A percentile compares a stretch with the other conserved stretches of the same genome.
Evolutionary conservation across 2,888 invertebrate species (phyloP).

Genomic region (Rhagonycha lutea): DNA sequence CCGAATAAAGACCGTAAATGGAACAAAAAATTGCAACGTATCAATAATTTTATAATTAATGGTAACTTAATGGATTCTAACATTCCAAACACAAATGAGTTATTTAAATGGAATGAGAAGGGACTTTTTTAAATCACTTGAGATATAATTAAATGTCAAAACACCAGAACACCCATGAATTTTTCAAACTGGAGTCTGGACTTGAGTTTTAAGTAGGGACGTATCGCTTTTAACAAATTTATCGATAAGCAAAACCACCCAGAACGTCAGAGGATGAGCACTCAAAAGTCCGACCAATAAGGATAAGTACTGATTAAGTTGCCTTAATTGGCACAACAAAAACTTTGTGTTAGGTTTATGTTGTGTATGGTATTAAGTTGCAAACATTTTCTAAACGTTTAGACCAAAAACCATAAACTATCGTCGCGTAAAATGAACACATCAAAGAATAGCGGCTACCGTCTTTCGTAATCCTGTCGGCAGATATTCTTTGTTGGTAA

Average conservation of each 20-base stretch:
- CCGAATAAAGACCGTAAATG: background rate
- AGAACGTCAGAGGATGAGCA: background rate
- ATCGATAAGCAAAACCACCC: slow-evolving; percentile 3
- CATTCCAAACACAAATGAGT: background rate
- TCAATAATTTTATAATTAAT: background rate
- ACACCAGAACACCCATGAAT: slow-evolving; percentile 1
- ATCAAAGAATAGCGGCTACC: slow-evolving; percentile 24
- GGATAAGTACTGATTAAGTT: background rate
- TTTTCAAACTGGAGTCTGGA: background rate
- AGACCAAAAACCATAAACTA: slow-evolving; percentile 20
- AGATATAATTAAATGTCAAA: slow-evolving; percentile 3
- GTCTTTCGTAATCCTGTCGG: slow-evolving; percentile 16
- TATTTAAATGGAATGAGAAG: background rate
- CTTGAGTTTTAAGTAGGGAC: background rate
- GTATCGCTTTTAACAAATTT: slow-evolving; percentile 2
- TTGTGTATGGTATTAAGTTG: slow-evolving; percentile 10
- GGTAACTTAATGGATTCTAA: background rate
- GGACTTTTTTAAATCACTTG: slow-evolving; percentile 1
- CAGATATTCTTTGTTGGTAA: slow-evolving; percentile 17
- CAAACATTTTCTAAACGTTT: slow-evolving; percentile 16
- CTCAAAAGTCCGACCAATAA: background rate
- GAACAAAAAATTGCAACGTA: background rate
- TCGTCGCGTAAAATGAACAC: slow-evolving; percentile 20
- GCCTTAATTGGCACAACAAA: slow-evolving; percentile 10
- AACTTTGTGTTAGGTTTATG: slow-evolving; percentile 10